Evolutionary conservation across 2,888 invertebrate species (phyloP).

Genomic region (Fragum whitleyi): DNA sequence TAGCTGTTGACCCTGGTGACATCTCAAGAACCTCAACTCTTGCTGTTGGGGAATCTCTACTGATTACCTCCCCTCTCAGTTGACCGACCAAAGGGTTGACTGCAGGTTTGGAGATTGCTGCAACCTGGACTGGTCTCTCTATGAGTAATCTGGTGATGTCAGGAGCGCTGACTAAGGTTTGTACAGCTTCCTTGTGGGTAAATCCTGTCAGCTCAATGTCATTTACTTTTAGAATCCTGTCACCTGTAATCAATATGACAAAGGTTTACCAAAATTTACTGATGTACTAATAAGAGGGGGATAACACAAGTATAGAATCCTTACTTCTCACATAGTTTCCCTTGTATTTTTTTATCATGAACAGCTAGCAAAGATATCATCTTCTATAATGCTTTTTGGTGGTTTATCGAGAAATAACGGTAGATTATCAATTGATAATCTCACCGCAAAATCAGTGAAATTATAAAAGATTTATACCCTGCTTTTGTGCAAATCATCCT

Average conservation of each 20-base stretch:
- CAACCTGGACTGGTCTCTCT: conserved; percentile 47
- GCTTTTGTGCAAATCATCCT: no score
- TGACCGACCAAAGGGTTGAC: neutral
- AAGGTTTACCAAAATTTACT: neutral
- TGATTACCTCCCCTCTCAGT: neutral
- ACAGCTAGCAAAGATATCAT: no score
- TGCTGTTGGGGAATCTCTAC: conserved; percentile 33
- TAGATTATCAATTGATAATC: no score
- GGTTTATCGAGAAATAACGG: no score
- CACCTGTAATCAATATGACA: conserved; percentile 71
- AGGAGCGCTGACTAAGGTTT: conserved; percentile 77
- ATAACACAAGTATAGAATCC: no score
- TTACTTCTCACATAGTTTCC: no score
- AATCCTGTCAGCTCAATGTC: conserved; percentile 81
- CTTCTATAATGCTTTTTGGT: no score
- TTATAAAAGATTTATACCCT: no score
- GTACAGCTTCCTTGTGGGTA: conserved; percentile 85
- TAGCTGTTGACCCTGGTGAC: conserved; percentile 27
- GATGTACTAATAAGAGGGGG: neutral
- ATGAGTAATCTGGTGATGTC: conserved; percentile 70
- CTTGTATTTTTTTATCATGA: no score
- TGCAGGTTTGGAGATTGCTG: neutral
- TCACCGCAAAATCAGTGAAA: no score
- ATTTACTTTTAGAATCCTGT: conserved; percentile 84
- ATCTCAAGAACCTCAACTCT: conserved; percentile 36